Conservation (phyloP, 2,797 vertebrate species). For the Cirrhinus mrigala region DNA sequence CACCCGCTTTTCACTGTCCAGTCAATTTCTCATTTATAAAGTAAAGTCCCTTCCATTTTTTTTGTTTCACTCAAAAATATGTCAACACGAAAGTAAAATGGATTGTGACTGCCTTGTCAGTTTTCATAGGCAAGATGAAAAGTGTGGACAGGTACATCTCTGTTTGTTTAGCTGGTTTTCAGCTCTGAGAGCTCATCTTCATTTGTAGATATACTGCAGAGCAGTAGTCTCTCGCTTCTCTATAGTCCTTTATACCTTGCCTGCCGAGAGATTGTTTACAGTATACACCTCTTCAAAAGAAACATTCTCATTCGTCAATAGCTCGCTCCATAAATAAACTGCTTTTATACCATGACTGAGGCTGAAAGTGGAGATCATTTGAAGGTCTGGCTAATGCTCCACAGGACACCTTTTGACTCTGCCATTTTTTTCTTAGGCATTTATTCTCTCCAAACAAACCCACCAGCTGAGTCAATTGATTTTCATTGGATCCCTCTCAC, state of each 20-base stretch:
- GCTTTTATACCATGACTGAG: slow-evolving; percentile 39
- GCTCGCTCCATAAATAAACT: slow-evolving; percentile 47
- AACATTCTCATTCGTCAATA: slow-evolving; percentile 45
- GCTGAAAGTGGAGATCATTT: slow-evolving; percentile 39
- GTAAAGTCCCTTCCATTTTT: background rate
- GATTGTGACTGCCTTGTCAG: background rate
- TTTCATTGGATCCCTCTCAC: slow-evolving; percentile 36
- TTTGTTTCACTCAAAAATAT: background rate
- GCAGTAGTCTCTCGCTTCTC: slow-evolving; percentile 12
- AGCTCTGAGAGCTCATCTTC: background rate
- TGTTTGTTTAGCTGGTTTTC: slow-evolving; percentile 28
- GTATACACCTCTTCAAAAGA: slow-evolving; percentile 42
- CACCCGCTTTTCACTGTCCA: too few relatives aligned
- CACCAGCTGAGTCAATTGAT: slow-evolving; percentile 47
- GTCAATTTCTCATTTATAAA: too few relatives aligned
- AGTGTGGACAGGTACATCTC: background rate
- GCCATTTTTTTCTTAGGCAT: slow-evolving; percentile 40
- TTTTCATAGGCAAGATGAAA: background rate
- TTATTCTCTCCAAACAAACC: slow-evolving; percentile 48
- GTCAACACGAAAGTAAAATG: background rate
- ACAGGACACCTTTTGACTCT: slow-evolving; percentile 28
- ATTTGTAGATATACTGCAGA: slow-evolving; percentile 31
- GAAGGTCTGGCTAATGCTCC: slow-evolving; percentile 48
- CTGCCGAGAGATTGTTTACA: slow-evolving; percentile 56
- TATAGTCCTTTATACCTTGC: slow-evolving; percentile 32